Evolutionary conservation across 2,888 invertebrate genomes (phyloP).

Genomic region (Ophraella communa): DNA sequence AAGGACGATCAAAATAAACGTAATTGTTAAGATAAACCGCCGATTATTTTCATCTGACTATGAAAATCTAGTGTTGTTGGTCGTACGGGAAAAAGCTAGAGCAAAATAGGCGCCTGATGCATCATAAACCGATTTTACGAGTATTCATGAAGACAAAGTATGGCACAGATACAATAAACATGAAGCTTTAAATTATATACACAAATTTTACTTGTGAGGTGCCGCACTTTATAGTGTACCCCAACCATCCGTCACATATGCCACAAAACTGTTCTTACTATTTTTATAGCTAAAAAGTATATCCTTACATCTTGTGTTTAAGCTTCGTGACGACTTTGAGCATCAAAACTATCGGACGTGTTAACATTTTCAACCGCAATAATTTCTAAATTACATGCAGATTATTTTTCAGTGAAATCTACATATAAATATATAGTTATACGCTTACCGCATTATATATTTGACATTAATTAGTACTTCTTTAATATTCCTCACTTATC

Average conservation of each 20-base stretch:
- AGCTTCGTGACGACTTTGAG: background rate
- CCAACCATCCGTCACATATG: conserved; percentile 40
- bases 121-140: conserved; percentile 56
- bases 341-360: background rate
- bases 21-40: conserved; percentile 49
- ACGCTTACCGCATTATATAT: no score
- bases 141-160: conserved; percentile 57
- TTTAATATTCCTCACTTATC: no score
- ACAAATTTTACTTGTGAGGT: conserved; percentile 53
- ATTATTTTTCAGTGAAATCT: no score
- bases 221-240: conserved; percentile 50
- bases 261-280: conserved; percentile 17
- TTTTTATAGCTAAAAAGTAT: conserved; percentile 8
- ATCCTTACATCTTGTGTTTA: conserved; percentile 6
- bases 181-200: conserved; percentile 53
- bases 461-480: no score
- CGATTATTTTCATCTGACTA: conserved; percentile 43
- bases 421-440: no score
- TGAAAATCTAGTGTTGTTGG: conserved; percentile 16
- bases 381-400: no score
- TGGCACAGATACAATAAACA: conserved; percentile 59
- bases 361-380: no score
- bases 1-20: conserved; percentile 39
- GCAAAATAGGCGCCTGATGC: conserved; percentile 54
- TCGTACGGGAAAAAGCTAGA: background rate